phyloP scores from a whole-genome alignment of 2,888 invertebrate genomes.

The Molorchus minor region DNA sequence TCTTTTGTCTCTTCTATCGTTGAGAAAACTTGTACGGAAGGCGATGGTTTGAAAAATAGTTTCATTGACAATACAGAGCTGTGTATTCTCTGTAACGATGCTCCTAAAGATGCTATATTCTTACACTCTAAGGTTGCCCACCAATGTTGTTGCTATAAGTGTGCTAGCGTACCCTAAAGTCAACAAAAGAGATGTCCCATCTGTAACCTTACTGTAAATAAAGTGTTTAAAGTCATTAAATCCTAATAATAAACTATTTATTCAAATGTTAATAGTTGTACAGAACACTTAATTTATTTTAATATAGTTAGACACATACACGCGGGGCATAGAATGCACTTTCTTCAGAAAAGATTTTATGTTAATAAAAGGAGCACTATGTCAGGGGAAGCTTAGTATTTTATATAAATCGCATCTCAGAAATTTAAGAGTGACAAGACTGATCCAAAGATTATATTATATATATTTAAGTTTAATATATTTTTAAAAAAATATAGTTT shows the following conservation, averaged over 20 bases:
- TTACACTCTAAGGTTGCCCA: conserved; percentile 74
- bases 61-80: conserved; percentile 45
- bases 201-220: conserved; percentile 74
- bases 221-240: conserved; percentile 70
- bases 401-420: conserved; percentile 33
- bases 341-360: too few relatives aligned
- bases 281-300: conserved; percentile 32
- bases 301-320: too few relatives aligned
- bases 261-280: conserved; percentile 39
- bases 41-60: neutral
- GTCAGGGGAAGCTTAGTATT: neutral
- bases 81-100: conserved; percentile 71
- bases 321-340: too few relatives aligned
- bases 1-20: conserved; percentile 20
- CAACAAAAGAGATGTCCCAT: conserved; percentile 73
- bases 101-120: conserved; percentile 74
- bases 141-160: conserved; percentile 76
- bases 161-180: conserved; percentile 74
- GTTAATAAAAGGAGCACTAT: neutral
- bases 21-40: conserved; percentile 17
- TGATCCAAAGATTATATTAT: conserved; percentile 37
- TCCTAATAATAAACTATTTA: conserved; percentile 33
- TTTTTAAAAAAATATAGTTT: neutral
- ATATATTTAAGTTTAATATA: conserved; percentile 9
- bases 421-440: conserved; percentile 46